Evolutionary conservation across 1,140 invertebrate species (phyloP), one percentile per base, ranked within the genome.

Genomic region (Macrocentrus cingulum): DNA sequence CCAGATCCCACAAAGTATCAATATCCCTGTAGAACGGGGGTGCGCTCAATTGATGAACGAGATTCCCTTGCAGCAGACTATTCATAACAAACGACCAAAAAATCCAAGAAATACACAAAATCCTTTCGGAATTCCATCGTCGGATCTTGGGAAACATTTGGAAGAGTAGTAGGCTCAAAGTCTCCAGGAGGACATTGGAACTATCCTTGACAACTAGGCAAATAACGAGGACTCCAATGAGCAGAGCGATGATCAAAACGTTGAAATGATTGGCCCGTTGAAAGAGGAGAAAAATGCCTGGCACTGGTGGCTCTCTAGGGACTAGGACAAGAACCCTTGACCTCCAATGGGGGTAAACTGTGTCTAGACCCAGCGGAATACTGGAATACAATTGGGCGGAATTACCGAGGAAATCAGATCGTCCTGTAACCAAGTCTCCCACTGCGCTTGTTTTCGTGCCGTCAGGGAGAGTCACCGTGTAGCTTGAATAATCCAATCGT

Each of bases 91-190:
- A 61, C 2, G 55, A 32, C 36, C 55, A 44, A 15, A 18, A 54
- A n/a, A 64, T 39, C 42, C 19, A 58, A 2, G 51, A 25, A n/a
- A 64, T 46, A 11, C 36, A 53, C n/a, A 61, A 61, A 22, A 61
- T 23, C 25, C 59, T 50, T 15, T 57, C 59, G 2, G 52, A 58
- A 2, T 8, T 11, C 2, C 19, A 9, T 18, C 9, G 2, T 0
- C 52, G 52, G 5, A 64, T 60, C 42, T 48, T 45, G 13, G n/a
- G 19, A 7, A 64, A 51, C 39, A 9, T 29, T 19, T 64, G 59
- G 34, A 52, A 58, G 0, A 64, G 20, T 1, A 52, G 42, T 3
- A 64, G 37, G 2, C 29, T 23, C n/a, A 54, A n/a, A 15, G 48
- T 51, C 2, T 42, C 29, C 2, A 64, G 19, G 1, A 64, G 16